A percentile compares a stretch with the other conserved stretches of the same genome.
Evolutionary conservation across 2,797 vertebrate species (phyloP).

Genomic region (Micromesistius poutassou): DNA sequence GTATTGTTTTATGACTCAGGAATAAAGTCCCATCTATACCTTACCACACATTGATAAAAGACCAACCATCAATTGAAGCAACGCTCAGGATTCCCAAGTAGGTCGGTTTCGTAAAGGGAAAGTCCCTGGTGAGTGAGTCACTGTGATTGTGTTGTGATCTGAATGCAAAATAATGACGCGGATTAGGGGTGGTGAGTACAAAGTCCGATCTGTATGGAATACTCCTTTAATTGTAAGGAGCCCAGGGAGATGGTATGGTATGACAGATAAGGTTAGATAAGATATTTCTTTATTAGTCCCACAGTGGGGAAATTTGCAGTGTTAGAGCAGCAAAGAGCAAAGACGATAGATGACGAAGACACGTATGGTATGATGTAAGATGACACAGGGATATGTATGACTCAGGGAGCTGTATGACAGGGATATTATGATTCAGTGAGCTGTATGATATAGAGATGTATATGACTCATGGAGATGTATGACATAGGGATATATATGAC

Average conservation of each 20-base stretch:
- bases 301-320: too few species aligned
- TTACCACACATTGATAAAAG: neutral
- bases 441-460: too few species aligned
- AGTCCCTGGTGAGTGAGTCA: conserved; percentile 60
- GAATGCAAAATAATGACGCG: conserved; percentile 13
- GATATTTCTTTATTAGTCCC: too few species aligned
- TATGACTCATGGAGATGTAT: neutral
- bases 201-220: neutral
- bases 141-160: conserved; percentile 6
- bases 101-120: conserved; percentile 3
- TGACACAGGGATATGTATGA: neutral
- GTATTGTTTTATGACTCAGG: neutral
- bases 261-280: too few species aligned
- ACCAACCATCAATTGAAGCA: neutral
- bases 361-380: too few species aligned
- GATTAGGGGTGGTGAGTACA: neutral
- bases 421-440: too few species aligned
- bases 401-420: neutral
- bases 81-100: neutral
- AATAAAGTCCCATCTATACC: neutral
- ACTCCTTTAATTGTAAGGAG: neutral
- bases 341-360: too few species aligned
- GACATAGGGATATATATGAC: neutral
- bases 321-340: too few species aligned
- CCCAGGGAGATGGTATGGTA: neutral